Base-by-base conservation (phyloP, 2,113 vertebrate genomes). In the Cottus gobio region DNA sequence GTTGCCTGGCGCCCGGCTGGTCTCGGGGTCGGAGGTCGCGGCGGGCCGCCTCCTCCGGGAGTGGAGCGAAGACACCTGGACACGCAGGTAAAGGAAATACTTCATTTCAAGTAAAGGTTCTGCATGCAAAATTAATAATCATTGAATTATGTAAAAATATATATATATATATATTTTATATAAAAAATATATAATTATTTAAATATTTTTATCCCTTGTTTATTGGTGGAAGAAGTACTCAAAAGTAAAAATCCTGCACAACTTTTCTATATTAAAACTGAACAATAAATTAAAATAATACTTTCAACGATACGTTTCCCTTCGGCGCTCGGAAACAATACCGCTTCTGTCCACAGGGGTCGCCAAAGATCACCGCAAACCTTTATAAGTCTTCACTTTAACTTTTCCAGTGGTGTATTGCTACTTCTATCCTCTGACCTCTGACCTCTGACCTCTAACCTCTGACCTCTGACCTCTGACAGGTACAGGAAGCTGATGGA, bases 401-500 rank as follows among this genome's bases (percentile, higher is more conserved):
- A 11, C 30, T 31, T 34, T 44, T 50, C 20, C 39, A 18, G 6
- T 22, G 46, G 1, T 7, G 39, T 39, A 39, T 12, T 2, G 10
- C 7, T 39, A 7, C 39, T 39, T 3, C 34, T 34, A 4, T 34
- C 34, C 4, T 34, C 34, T 6, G 39, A 42, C 39, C 39, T n/a
- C 20, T 62, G 16, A 30, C 60, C n/a, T 24, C 50, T 34, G 34
- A 34, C 34, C 34, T 34, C 34, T 34, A 5, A 34, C 39, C 39
- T 42, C 39, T 42, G 39, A 42, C 39, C 39, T n/a, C 20, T 62
- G 16, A 30, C 60, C n/a, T 24, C 50, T 20, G 3, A 16, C 50
- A 89, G 87, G 64, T 80, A 72, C 69, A 69, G 1, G 6, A 18
- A 42, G 15, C 12, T 82, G 54, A 0, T 80, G 0, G 69, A 83